Conservation (phyloP, 2,113 vertebrate genomes). For the Calyptommatus sinebrachiatus region DNA sequence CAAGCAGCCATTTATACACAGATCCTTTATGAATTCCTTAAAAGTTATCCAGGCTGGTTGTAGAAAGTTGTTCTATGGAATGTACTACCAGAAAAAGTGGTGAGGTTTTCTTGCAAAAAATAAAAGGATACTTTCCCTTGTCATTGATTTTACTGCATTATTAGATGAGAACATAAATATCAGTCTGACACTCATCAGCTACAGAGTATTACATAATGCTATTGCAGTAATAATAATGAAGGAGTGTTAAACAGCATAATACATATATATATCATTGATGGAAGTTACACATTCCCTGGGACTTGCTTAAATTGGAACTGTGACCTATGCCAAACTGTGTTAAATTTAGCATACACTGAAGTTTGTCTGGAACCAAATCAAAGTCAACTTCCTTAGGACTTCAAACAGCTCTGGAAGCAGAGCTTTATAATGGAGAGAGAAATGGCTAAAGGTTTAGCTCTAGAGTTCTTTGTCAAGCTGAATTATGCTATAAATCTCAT, state of each 20-base stretch:
- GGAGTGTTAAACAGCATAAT: background rate
- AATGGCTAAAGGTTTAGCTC: background rate
- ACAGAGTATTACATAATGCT: background rate
- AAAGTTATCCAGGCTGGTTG: too few relatives aligned
- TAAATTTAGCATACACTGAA: slow-evolving; percentile 11
- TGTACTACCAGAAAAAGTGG: too few relatives aligned
- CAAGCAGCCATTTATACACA: too few relatives aligned
- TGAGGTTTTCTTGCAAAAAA: too few relatives aligned
- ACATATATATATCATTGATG: background rate
- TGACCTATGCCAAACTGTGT: slow-evolving; percentile 14
- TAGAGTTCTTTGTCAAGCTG: background rate
- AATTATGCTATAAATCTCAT: background rate
- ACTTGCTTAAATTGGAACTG: background rate
- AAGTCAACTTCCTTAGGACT: slow-evolving; percentile 15
- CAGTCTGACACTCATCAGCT: background rate
- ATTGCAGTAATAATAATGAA: background rate
- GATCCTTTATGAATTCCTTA: too few relatives aligned
- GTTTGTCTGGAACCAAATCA: slow-evolving; percentile 16
- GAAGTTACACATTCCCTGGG: slow-evolving; percentile 1
- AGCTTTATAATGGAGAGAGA: slow-evolving; percentile 4
- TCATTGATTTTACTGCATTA: background rate
- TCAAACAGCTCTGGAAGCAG: slow-evolving; percentile 15
- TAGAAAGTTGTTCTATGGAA: too few relatives aligned
- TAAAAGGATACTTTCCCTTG: too few relatives aligned
- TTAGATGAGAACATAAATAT: background rate